A percentile compares a stretch with the other conserved stretches of the same genome.
phyloP scores from a whole-genome alignment of 2,888 invertebrate species.

The Scelioninae gen. 1 region DNA sequence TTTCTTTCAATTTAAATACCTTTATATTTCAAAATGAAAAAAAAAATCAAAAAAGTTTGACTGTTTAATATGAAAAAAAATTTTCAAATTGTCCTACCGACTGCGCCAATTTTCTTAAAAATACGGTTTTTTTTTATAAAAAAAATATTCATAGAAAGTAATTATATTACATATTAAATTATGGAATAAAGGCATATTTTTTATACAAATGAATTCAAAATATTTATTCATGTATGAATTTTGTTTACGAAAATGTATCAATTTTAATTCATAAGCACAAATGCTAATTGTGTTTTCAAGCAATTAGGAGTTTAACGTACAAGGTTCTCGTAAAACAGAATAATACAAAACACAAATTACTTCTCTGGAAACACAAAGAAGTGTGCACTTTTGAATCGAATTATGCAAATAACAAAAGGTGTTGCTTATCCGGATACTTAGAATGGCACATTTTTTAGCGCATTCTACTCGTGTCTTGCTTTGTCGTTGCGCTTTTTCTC shows the following conservation, averaged over 20 bases:
- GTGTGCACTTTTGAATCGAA: constrained; percentile 55
- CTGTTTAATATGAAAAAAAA: too few species aligned
- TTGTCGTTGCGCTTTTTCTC: constrained; percentile 36
- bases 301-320: constrained; percentile 3
- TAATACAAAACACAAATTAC: constrained; percentile 41
- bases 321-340: constrained; percentile 27
- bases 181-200: too few species aligned
- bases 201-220: too few species aligned
- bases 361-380: constrained; percentile 44
- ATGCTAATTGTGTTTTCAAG: constrained; percentile 37
- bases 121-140: too few species aligned
- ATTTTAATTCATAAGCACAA: constrained; percentile 7
- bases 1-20: neutral
- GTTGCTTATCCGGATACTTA: constrained; percentile 61
- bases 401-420: constrained; percentile 57
- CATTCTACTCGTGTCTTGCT: constrained; percentile 47
- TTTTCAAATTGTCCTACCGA: too few species aligned
- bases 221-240: constrained; percentile 8
- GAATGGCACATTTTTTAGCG: constrained; percentile 47
- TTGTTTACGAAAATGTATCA: constrained; percentile 22
- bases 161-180: too few species aligned
- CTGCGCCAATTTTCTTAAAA: too few species aligned
- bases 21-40: too few species aligned
- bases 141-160: too few species aligned
- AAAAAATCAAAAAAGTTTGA: too few species aligned